These are phyloP conservation scores for Pseudomyrmex flavicornis DNA, from an alignment of 1,140 invertebrate genomes.

Conservation along the genomic window DNA sequence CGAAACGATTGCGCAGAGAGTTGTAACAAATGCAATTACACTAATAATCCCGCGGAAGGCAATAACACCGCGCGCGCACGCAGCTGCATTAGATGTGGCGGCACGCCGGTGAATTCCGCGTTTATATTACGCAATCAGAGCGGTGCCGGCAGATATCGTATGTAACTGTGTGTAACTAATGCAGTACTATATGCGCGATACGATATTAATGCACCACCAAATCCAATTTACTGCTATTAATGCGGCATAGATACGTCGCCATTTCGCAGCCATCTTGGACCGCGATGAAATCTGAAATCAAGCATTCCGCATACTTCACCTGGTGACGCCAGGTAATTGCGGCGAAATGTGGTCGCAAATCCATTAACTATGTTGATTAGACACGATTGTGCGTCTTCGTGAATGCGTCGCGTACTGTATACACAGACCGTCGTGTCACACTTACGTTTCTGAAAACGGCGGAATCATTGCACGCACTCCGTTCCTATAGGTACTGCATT, in stretches of 20 bases:
- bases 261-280: conserved; percentile 42
- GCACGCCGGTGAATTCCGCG: conserved; percentile 34
- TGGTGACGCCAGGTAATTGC: conserved; percentile 17
- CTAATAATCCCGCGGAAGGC: conserved; percentile 64
- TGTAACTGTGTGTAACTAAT: conserved; percentile 73
- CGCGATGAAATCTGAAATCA: conserved; percentile 49
- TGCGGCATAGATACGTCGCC: conserved; percentile 55
- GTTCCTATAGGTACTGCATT: not conserved
- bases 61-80: conserved; percentile 61
- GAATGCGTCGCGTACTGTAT: not conserved
- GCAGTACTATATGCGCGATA: conserved; percentile 61
- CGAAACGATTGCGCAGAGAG: conserved; percentile 31
- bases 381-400: conserved; percentile 27
- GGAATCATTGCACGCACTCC: not conserved
- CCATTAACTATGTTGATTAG: conserved; percentile 33
- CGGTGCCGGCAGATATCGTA: conserved; percentile 68
- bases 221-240: conserved; percentile 70
- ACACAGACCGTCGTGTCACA: not conserved
- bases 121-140: conserved; percentile 68
- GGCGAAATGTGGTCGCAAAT: conserved; percentile 27
- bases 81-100: conserved; percentile 62
- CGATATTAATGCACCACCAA: conserved; percentile 71
- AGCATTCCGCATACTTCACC: conserved; percentile 39
- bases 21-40: conserved; percentile 69
- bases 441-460: conserved; percentile 6